These are phyloP conservation scores for Lamellibrachia luymesi DNA, from an alignment of 1,140 invertebrate species.

Conservation along the genomic window DNA sequence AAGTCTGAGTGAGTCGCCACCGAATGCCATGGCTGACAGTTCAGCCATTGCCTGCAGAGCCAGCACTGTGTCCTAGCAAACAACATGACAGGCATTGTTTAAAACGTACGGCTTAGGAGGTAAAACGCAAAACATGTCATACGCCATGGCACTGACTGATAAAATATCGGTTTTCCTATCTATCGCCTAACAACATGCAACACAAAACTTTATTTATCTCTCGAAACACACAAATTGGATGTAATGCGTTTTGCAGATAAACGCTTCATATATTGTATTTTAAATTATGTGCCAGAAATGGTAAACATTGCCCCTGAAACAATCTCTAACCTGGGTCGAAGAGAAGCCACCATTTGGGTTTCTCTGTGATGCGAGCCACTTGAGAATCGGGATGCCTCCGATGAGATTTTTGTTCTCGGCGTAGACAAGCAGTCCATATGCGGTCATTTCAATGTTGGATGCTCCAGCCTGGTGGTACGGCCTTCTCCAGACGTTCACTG, in stretches of 20 bases:
- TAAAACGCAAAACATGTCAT: too few relatives aligned
- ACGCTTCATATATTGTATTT: too few relatives aligned
- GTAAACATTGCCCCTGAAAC: too few relatives aligned
- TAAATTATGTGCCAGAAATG: too few relatives aligned
- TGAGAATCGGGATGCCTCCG: conserved; percentile 70
- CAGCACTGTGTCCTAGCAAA: conserved; percentile 1
- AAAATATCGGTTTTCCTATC: too few relatives aligned
- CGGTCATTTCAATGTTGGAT: conserved; percentile 21
- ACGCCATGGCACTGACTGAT: not conserved
- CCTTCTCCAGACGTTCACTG: conserved; percentile 14
- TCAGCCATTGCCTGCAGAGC: conserved; percentile 9
- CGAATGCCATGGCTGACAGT: not conserved
- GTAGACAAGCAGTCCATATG: conserved; percentile 23
- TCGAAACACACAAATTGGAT: too few relatives aligned
- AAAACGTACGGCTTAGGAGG: too few relatives aligned
- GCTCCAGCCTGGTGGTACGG: conserved; percentile 21
- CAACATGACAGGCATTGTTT: not conserved
- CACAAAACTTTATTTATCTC: too few relatives aligned
- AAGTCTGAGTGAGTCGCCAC: not conserved
- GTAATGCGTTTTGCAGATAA: too few relatives aligned
- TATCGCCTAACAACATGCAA: too few relatives aligned
- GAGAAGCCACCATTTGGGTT: conserved; percentile 77
- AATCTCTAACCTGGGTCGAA: conserved; percentile 64
- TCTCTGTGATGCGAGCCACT: conserved; percentile 76
- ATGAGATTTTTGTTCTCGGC: not conserved